Base-by-base conservation (phyloP, 2,113 vertebrate species). In the Hystrix brachyura region DNA sequence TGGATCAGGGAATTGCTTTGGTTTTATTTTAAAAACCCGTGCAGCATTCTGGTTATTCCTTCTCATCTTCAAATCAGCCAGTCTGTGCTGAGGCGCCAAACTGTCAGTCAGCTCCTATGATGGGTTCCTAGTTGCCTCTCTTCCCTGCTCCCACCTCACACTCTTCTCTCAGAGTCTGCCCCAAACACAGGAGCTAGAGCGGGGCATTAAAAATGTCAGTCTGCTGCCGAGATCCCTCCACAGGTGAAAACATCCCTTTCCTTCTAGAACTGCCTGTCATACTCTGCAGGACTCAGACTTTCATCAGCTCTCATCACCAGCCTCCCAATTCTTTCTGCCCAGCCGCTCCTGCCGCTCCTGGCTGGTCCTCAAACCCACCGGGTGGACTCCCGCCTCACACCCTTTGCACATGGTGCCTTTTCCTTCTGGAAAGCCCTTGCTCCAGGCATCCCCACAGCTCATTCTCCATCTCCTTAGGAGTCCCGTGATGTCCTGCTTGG, bases 11-110 rank as follows among this genome's bases (percentile, higher is more conserved):
- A n/a, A 34, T 34, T 38, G 25, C 11, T 17, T 17, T 4, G 48
- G 62, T 27, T 18, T 59, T 25, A 48, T 59, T 71, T 57, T 34
- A 10, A 43, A 38, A 32, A 12, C 11, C 4, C 10, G 18, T 38
- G 10, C 48, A 43, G 23, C 34, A 38, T 11, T 55, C 14, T 53
- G 5, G 53, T 38, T 29, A 55, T 29, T 65, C 48, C 46, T 53
- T 81, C 10, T 19, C 5, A 18, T 18, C 53, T 27, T 18, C 21
- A n/a, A 38, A 46, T 17, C 29, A 15, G 4, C 17, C 15, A 1
- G 2, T 57, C 0, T 46, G 27, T 57, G 21, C 51, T 15, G 53
- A n/a, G n/a, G 25, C 4, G 2, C 53, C 13, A 6, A 1, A 34
- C 46, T 81, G 53, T 46, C 89, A 43, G 19, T 38, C 1, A 4